phyloP scores from a whole-genome alignment of 2,797 vertebrate species.

The Neosalanx taihuensis region DNA sequence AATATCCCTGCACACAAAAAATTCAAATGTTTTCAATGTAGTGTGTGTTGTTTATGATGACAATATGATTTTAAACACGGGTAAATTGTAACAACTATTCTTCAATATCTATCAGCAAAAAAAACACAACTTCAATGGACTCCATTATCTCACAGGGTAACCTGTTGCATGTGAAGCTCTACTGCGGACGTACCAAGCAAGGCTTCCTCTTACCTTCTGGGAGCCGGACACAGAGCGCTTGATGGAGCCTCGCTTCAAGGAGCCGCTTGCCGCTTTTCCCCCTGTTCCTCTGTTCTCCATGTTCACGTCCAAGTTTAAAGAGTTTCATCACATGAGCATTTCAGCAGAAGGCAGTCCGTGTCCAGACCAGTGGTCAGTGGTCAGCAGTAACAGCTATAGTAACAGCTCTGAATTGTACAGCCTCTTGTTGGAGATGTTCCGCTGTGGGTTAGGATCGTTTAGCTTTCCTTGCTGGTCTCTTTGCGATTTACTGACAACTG shows the following conservation, averaged over 20 bases:
- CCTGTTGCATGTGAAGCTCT: conserved; percentile 36
- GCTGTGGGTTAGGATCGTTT: conserved; percentile 34
- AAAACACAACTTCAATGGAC: background rate
- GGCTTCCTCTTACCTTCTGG: conserved; percentile 85
- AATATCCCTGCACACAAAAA: background rate
- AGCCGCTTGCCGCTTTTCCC: conserved; percentile 68
- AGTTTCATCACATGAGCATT: conserved; percentile 15
- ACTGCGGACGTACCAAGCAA: background rate
- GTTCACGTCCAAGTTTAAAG: background rate
- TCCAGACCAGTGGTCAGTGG: conserved; percentile 24
- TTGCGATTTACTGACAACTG: conserved; percentile 58
- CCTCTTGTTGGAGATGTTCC: conserved; percentile 19
- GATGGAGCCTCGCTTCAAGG: conserved; percentile 85
- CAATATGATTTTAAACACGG: background rate
- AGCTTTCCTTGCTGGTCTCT: conserved; percentile 40
- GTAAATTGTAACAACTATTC: background rate
- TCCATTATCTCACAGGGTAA: background rate
- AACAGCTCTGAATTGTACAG: background rate
- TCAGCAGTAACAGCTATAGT: conserved; percentile 27
- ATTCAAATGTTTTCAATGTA: background rate
- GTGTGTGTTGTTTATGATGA: too few relatives aligned
- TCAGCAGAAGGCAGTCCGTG: conserved; percentile 36
- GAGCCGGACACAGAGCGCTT: conserved; percentile 88
- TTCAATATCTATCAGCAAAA: background rate
- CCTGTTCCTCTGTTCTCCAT: conserved; percentile 67